Evolutionary conservation across 2,888 invertebrate genomes (phyloP), one percentile per base, ranked within the genome.

Genomic region (Diaphora mendica): DNA sequence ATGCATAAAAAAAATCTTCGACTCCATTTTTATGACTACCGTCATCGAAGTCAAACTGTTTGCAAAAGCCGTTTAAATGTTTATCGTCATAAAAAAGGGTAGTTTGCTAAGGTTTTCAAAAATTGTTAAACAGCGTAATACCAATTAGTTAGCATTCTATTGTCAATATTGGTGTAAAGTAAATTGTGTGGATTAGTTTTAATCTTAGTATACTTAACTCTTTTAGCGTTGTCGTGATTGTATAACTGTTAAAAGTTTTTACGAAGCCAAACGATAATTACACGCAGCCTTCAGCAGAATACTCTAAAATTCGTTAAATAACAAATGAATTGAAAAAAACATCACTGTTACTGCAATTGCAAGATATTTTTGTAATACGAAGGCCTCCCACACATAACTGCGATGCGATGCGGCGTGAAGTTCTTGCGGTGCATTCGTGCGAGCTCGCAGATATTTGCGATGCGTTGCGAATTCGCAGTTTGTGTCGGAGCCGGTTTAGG

Each of bases 351-450:
- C 78, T 85, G 84, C 85, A 85, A 85, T 88, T 87, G 85, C 87
- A 82, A 86, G 80, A 91, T 90, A 90, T 91, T 91, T 91, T 91
- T 91, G 86, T 91, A 91, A 87, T 82, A 85, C 86, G 86, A 85
- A 75, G 33, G 3, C 2, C 33, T 33, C 3, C 33, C 33, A 33
- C 33, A 33, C 33, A n/a, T n/a, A 33, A 33, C 33, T 33, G 33
- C 33, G 33, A 33, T 33, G 33, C 33, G 33, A 33, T 33, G 33
- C 33, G 33, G 33, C 3, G 33, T 33, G 33, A 33, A 33, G 33
- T 33, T 33, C 33, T 33, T 33, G 33, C 33, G 33, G 33, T 33
- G 33, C 33, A 33, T 33, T 33, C 33, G 33, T 33, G 33, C 33
- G 33, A 33, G 33, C 33, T 33, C 33, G 33, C 33, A 33, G 33